Conservation (phyloP, 1,140 invertebrate species). For the Diorhabda elongata region DNA sequence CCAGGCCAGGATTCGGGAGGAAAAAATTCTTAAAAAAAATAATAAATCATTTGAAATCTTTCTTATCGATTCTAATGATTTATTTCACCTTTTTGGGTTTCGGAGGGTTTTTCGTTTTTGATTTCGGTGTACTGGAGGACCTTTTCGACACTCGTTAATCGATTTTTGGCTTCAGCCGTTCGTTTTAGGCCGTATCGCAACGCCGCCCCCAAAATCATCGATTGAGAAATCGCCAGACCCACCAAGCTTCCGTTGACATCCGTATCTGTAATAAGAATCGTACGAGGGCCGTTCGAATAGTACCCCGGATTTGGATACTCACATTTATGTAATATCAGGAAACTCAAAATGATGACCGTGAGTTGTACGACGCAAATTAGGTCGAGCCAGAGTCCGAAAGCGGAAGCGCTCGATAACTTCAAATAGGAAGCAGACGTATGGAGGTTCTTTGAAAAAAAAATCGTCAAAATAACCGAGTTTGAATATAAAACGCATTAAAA, state of each 20-base stretch:
- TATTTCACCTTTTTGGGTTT: conserved; percentile 47
- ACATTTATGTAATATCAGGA: conserved; percentile 48
- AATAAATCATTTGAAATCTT: neutral
- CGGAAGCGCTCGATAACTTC: conserved; percentile 65
- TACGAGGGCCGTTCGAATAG: no score
- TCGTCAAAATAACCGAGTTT: no score
- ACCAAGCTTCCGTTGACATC: conserved; percentile 55
- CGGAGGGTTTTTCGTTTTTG: conserved; percentile 52
- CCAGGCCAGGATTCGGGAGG: conserved; percentile 31
- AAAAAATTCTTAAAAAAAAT: neutral
- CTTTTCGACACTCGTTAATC: conserved; percentile 80
- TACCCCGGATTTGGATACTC: no score
- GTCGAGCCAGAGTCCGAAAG: conserved; percentile 79
- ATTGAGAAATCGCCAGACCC: conserved; percentile 74
- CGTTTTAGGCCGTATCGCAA: conserved; percentile 81
- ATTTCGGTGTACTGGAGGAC: conserved; percentile 69
- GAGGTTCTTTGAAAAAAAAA: conserved; percentile 19
- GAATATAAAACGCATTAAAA: no score
- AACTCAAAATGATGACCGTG: conserved; percentile 66
- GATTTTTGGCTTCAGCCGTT: conserved; percentile 73
- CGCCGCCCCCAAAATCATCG: conserved; percentile 77
- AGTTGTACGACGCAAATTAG: conserved; percentile 66
- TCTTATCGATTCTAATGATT: no score
- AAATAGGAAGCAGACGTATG: conserved; percentile 55
- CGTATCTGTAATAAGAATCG: no score